Evolutionary conservation across 2,113 vertebrate genomes (phyloP).

Genomic region (Daboia siamensis): DNA sequence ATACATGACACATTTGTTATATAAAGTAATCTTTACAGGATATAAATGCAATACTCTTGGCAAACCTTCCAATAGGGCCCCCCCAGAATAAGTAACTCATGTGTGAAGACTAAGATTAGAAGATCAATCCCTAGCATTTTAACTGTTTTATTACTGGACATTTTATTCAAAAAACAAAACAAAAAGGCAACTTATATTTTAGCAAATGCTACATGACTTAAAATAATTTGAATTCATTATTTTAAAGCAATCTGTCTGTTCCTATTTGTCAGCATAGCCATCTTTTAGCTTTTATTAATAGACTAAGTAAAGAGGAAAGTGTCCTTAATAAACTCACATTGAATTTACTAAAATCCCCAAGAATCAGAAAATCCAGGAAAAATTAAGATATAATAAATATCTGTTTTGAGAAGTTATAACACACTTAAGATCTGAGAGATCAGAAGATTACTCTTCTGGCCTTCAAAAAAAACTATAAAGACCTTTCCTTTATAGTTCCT

Average conservation of each 20-base stretch:
- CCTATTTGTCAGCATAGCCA: background rate
- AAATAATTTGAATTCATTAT: background rate
- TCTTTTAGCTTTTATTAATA: background rate
- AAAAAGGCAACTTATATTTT: background rate
- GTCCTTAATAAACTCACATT: background rate
- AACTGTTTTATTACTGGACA: background rate
- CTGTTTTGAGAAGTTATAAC: background rate
- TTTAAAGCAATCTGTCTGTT: background rate
- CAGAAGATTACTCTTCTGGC: background rate
- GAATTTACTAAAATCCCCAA: background rate
- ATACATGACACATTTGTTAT: background rate
- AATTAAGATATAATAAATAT: background rate
- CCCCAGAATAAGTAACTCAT: background rate
- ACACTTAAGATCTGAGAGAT: background rate
- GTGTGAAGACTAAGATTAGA: background rate
- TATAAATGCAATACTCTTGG: background rate
- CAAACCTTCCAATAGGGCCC: background rate
- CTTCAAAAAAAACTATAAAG: background rate
- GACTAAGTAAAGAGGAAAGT: background rate
- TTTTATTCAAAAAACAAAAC: background rate
- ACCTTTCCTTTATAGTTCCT: too few relatives aligned
- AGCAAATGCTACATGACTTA: background rate
- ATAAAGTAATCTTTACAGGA: background rate
- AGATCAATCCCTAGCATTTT: background rate
- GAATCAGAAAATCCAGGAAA: background rate